Evolutionary conservation across 1,140 invertebrate species (phyloP).

Genomic region (Drosophila ambigua): DNA sequence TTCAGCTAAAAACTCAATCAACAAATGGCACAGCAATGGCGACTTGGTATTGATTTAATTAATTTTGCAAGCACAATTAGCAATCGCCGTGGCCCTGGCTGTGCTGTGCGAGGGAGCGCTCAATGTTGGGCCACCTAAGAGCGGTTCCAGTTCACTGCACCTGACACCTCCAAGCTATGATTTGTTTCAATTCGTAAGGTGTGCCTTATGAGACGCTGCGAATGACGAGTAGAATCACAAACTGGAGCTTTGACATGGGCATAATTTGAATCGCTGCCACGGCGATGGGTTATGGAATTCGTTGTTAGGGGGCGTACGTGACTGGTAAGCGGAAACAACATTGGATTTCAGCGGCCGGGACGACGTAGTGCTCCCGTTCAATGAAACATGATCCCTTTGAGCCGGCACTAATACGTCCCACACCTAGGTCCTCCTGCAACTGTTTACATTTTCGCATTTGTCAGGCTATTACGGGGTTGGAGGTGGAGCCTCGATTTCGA

Average conservation of each 20-base stretch:
- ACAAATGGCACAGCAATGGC: constrained; percentile 42
- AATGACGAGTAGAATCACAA: constrained; percentile 67
- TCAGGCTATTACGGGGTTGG: constrained; percentile 18
- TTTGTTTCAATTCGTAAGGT: constrained; percentile 54
- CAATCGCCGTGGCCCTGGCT: constrained; percentile 35
- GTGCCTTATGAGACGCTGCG: constrained; percentile 37
- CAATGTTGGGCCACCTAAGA: constrained; percentile 13
- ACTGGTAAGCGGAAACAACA: constrained; percentile 29
- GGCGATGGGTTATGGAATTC: constrained; percentile 31
- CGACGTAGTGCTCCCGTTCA: constrained; percentile 29
- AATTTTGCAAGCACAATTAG: constrained; percentile 75
- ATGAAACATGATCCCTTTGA: constrained; percentile 16
- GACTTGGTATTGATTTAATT: constrained; percentile 66
- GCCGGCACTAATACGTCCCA: constrained; percentile 40
- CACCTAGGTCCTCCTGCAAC: neutral
- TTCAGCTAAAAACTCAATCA: constrained; percentile 52
- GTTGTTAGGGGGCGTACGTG: constrained; percentile 29
- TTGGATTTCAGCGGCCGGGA: constrained; percentile 8
- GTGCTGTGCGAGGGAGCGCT: constrained; percentile 58
- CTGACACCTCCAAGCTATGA: constrained; percentile 19
- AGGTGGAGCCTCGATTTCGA: neutral
- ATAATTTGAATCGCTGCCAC: constrained; percentile 40
- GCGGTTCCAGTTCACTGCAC: constrained; percentile 32
- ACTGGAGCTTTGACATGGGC: constrained; percentile 31
- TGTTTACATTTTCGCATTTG: constrained; percentile 42